Conservation (phyloP, 2,113 vertebrate genomes). For the Philantomba maxwellii region DNA sequence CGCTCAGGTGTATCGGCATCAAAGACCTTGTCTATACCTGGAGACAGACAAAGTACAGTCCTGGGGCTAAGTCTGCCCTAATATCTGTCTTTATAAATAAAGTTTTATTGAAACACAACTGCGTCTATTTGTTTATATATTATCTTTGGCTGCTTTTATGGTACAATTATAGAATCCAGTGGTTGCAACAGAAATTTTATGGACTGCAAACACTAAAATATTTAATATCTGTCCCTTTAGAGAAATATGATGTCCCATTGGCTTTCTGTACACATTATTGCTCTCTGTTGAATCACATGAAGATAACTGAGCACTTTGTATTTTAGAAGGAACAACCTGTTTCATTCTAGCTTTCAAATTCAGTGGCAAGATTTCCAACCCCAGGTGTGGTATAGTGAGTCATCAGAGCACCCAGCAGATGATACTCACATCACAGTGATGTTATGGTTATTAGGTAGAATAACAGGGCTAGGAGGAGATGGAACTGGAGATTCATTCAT, state of each 20-base stretch:
- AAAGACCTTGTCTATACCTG: not conserved
- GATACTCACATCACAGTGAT: not conserved
- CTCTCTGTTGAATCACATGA: not conserved
- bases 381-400: not conserved
- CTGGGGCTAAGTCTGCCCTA: not conserved
- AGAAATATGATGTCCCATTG: not conserved
- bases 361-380: not conserved
- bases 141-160: not conserved
- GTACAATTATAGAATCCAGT: not conserved
- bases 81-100: not conserved
- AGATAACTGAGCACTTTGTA: not conserved
- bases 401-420: not conserved
- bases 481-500: not conserved
- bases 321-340: not conserved
- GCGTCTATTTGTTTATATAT: not conserved
- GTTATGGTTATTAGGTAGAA: not conserved
- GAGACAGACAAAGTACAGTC: not conserved
- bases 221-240: not conserved
- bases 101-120: not conserved
- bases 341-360: not conserved
- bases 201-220: not conserved
- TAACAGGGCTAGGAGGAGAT: not conserved
- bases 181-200: not conserved
- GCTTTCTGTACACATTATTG: not conserved
- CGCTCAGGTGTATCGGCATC: not conserved